Percentiles rank a stretch among this genome's conserved stretches.
Evolutionary conservation across 2,113 vertebrate species (phyloP).

Genomic region (Ctenomys sociabilis): DNA sequence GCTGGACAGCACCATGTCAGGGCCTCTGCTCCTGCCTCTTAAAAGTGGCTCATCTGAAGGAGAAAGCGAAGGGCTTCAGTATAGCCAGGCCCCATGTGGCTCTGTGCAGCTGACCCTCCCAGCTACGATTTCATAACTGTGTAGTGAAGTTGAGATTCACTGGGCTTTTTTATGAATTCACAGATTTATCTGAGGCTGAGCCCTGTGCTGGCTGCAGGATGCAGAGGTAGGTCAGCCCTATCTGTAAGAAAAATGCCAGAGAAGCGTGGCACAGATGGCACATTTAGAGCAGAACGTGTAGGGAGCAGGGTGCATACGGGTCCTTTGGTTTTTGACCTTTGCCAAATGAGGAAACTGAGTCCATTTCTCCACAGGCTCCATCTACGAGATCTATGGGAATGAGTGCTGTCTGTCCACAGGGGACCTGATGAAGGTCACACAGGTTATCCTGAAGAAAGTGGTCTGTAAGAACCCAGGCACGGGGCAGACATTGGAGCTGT

Average conservation of each 20-base stretch:
- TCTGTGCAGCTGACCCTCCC: background rate
- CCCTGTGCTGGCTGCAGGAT: background rate
- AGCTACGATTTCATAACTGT: background rate
- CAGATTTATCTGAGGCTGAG: background rate
- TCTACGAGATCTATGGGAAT: constrained; percentile 92
- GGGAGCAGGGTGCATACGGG: background rate
- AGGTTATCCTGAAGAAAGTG: constrained; percentile 85
- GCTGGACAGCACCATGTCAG: too few species aligned
- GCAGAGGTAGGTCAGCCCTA: background rate
- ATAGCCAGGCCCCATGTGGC: background rate
- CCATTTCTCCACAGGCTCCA: constrained; percentile 85
- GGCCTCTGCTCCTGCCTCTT: background rate
- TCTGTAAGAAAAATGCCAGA: background rate
- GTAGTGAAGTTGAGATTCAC: background rate
- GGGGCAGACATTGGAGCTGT: constrained; percentile 85
- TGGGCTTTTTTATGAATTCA: fast-evolving
- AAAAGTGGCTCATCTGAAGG: background rate
- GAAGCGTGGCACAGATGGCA: background rate
- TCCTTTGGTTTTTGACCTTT: background rate
- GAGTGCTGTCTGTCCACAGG: constrained; percentile 94
- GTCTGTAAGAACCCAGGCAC: constrained; percentile 84
- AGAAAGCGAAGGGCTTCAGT: background rate
- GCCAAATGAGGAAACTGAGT: background rate
- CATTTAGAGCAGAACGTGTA: background rate
- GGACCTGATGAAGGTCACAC: constrained; percentile 91